Percentiles rank a stretch among this genome's conserved stretches.
These are phyloP conservation scores for Cancer borealis DNA, from an alignment of 2,888 invertebrate species.

Conservation along the genomic window DNA sequence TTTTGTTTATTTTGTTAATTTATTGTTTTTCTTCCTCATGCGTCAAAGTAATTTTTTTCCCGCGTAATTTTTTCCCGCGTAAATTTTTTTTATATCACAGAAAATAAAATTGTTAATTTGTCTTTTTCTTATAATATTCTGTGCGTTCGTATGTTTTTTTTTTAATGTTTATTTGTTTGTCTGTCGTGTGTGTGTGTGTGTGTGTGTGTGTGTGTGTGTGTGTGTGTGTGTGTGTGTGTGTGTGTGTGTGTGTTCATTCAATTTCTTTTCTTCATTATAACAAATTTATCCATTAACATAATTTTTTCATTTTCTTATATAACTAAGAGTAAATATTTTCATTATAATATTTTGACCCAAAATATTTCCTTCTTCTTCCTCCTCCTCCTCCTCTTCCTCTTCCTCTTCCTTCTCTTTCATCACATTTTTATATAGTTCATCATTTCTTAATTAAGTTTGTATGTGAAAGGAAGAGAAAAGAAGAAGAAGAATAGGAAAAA, in stretches of 20 bases:
- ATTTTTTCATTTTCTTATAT: no score
- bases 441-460: not conserved
- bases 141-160: not conserved
- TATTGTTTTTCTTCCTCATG: not conserved
- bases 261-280: no score
- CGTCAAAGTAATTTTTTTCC: not conserved
- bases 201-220: conserved; percentile 36
- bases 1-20: not conserved
- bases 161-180: not conserved
- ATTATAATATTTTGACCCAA: no score
- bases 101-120: not conserved
- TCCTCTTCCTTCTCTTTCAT: not conserved
- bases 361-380: not conserved
- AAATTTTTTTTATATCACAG: not conserved
- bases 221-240: conserved; percentile 60
- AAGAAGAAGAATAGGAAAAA: not conserved
- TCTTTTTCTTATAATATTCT: not conserved
- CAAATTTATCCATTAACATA: no score
- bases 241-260: conserved; percentile 50
- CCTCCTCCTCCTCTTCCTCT: not conserved
- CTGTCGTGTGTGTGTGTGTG: not conserved
- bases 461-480: not conserved
- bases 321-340: no score
- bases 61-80: not conserved
- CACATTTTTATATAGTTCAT: not conserved